These are phyloP conservation scores for Junco hyemalis DNA, from an alignment of 2,113 vertebrate species.

Conservation along the genomic window DNA sequence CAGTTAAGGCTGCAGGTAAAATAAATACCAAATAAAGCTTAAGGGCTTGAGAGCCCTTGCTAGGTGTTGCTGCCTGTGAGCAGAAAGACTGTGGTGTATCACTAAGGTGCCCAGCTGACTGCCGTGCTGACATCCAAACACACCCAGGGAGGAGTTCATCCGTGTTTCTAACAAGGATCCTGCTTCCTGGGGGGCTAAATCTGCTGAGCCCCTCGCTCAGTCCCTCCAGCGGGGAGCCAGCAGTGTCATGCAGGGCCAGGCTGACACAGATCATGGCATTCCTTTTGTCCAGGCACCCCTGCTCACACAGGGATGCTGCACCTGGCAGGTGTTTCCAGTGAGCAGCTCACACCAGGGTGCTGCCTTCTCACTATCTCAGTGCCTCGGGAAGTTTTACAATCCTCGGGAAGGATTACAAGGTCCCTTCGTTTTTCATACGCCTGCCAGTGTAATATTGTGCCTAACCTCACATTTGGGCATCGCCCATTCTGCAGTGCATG, in stretches of 20 bases:
- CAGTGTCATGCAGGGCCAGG: background rate
- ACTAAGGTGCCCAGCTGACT: background rate
- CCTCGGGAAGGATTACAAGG: background rate
- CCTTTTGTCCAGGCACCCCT: background rate
- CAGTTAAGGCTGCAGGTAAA: background rate
- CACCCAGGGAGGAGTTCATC: background rate
- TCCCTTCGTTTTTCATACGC: background rate
- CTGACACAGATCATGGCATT: background rate
- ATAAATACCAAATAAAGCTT: background rate
- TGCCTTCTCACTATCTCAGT: background rate
- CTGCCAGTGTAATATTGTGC: conserved; percentile 2
- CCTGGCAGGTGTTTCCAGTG: background rate
- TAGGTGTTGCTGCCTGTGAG: background rate
- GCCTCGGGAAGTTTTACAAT: background rate
- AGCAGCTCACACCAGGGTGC: background rate
- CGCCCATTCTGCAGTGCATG: background rate
- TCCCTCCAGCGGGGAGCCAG: background rate
- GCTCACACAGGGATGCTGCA: background rate
- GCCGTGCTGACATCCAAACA: background rate
- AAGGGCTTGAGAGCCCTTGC: background rate
- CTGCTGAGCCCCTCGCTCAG: rapidly evolving
- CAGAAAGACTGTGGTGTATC: background rate
- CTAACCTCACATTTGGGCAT: conserved; percentile 40
- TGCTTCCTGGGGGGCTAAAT: background rate
- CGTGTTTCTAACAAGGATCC: rapidly evolving